A percentile compares a stretch with the other conserved stretches of the same genome.
These are phyloP conservation scores for Macrosiphum euphorbiae DNA, from an alignment of 2,888 invertebrate genomes.

Conservation along the genomic window DNA sequence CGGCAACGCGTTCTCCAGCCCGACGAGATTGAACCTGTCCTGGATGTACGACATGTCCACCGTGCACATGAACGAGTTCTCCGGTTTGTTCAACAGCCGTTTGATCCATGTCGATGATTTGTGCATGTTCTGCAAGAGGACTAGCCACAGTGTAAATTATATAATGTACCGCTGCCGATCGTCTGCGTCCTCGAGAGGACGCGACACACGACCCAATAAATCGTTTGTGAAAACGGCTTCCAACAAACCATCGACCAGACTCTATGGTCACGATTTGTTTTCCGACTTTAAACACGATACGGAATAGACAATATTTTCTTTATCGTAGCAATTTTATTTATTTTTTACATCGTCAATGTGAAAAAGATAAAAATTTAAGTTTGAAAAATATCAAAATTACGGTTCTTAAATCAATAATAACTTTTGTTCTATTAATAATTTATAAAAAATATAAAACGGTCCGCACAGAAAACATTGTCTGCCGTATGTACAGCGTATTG, in stretches of 20 bases:
- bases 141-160: background rate
- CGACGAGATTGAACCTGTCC: constrained; percentile 18
- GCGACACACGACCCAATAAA: background rate
- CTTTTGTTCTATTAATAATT: background rate
- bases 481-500: background rate
- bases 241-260: background rate
- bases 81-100: background rate
- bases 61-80: constrained; percentile 44
- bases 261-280: background rate
- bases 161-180: background rate
- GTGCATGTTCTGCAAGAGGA: background rate
- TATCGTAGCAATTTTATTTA: background rate
- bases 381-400: background rate
- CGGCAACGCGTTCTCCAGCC: constrained; percentile 9
- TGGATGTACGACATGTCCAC: constrained; percentile 18
- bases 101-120: background rate
- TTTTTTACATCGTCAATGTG: background rate
- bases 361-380: background rate
- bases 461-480: background rate
- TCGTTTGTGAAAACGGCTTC: background rate
- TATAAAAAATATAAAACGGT: background rate
- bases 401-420: background rate
- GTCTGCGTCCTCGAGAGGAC: too few relatives aligned
- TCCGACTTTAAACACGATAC: background rate
- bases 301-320: background rate